Evolutionary conservation across 2,797 vertebrate genomes (phyloP).

Genomic region (Schizopygopsis malacanthus): DNA sequence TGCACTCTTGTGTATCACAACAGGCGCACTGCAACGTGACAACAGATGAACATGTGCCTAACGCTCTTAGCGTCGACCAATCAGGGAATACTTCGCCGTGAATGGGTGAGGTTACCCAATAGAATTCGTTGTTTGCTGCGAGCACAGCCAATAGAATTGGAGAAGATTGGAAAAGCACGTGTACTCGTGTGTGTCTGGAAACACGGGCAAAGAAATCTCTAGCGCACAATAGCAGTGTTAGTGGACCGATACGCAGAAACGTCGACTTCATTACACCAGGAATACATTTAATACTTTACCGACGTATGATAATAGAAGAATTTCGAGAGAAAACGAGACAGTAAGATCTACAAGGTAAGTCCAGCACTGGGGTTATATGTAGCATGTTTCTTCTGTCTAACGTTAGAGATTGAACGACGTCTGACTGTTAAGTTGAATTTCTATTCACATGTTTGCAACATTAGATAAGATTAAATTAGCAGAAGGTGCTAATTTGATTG

Average conservation of each 20-base stretch:
- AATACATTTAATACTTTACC: neutral
- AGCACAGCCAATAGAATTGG: constrained; percentile 49
- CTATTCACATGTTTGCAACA: neutral
- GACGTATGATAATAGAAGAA: too few relatives aligned
- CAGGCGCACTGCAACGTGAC: constrained; percentile 64
- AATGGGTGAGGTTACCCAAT: constrained; percentile 44
- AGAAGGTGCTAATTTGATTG: neutral
- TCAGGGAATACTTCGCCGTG: constrained; percentile 30
- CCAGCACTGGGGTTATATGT: neutral
- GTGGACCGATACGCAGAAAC: neutral
- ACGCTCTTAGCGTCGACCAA: constrained; percentile 36
- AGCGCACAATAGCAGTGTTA: constrained; percentile 19
- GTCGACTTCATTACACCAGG: neutral
- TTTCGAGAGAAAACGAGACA: neutral
- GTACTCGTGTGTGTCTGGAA: constrained; percentile 60
- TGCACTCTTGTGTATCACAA: constrained; percentile 17
- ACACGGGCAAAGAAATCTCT: constrained; percentile 40
- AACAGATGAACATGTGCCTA: constrained; percentile 42
- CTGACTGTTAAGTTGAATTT: neutral
- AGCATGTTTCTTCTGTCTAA: neutral
- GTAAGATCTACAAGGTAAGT: neutral
- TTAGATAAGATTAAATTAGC: neutral
- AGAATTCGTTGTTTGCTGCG: neutral
- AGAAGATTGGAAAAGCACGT: constrained; percentile 53
- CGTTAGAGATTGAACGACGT: neutral